phyloP scores from a whole-genome alignment of 2,797 vertebrate species.

The Sebastes flavidus region DNA sequence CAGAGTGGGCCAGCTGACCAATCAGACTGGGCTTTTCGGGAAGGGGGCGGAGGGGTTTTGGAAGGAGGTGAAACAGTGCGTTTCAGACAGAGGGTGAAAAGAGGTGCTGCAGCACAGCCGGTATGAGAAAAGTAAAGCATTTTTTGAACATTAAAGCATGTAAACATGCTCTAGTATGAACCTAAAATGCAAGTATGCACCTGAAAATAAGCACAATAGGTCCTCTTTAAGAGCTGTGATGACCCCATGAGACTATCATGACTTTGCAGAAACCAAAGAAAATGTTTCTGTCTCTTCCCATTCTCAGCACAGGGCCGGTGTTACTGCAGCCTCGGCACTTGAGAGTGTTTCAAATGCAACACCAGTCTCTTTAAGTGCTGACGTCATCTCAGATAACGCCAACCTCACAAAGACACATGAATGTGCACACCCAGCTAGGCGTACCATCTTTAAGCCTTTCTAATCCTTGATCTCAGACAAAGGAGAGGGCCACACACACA shows the following conservation, averaged over 20 bases:
- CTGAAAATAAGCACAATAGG: no score
- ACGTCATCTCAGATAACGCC: constrained; percentile 42
- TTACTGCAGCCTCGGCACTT: constrained; percentile 2
- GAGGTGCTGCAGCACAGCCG: no score
- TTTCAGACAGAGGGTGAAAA: no score
- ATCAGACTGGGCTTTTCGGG: no score
- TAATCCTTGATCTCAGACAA: constrained; percentile 68
- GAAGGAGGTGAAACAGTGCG: no score
- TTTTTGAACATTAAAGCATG: no score
- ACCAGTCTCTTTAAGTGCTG: constrained; percentile 18
- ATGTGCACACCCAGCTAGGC: constrained; percentile 11
- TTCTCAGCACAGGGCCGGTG: background rate
- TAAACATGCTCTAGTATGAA: no score
- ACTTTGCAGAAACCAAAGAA: constrained; percentile 15
- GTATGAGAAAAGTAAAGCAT: no score
- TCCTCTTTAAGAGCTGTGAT: background rate
- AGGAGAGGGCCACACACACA: constrained; percentile 1
- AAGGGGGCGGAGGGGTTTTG: no score
- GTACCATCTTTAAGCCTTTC: constrained; percentile 51
- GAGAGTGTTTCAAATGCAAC: constrained; percentile 27
- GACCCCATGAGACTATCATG: background rate
- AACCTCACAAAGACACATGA: constrained; percentile 44
- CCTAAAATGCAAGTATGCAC: no score
- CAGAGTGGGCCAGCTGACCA: no score
- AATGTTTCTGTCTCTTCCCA: background rate